Evolutionary conservation across 2,888 invertebrate genomes (phyloP).

Genomic region (Falcaria lacertinaria): DNA sequence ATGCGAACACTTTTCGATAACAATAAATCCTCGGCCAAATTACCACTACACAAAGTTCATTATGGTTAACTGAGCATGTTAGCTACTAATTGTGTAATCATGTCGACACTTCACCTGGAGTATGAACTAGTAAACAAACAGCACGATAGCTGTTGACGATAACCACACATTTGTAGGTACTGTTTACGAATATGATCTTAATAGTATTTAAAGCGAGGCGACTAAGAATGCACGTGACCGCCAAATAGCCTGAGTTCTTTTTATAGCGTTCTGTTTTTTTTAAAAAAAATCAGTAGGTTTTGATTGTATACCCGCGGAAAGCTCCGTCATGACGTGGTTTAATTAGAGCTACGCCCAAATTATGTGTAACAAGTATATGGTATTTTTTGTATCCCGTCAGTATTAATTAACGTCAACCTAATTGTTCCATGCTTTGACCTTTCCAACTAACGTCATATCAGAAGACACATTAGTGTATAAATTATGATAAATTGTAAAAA

Average conservation of each 20-base stretch:
- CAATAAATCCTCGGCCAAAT: constrained; percentile 30
- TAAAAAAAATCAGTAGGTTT: background rate
- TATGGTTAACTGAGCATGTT: constrained; percentile 16
- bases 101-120: constrained; percentile 26
- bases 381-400: constrained; percentile 32
- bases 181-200: background rate
- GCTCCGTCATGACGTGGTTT: background rate
- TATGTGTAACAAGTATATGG: constrained; percentile 19
- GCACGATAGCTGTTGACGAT: background rate
- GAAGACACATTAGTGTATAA: constrained; percentile 14
- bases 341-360: background rate
- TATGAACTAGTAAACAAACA: constrained; percentile 35
- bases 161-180: background rate
- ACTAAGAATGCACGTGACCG: background rate
- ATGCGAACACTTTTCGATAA: constrained; percentile 29
- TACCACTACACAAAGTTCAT: constrained; percentile 27
- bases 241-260: background rate
- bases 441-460: constrained; percentile 26
- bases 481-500: no score
- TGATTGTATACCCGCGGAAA: background rate
- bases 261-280: background rate
- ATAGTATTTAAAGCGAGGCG: background rate
- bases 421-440: constrained; percentile 29
- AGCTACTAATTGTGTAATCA: constrained; percentile 28
- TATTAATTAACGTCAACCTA: constrained; percentile 41